Evolutionary conservation across 2,113 vertebrate genomes (phyloP), one percentile per base, ranked within the genome.

Genomic region (Cairina moschata): DNA sequence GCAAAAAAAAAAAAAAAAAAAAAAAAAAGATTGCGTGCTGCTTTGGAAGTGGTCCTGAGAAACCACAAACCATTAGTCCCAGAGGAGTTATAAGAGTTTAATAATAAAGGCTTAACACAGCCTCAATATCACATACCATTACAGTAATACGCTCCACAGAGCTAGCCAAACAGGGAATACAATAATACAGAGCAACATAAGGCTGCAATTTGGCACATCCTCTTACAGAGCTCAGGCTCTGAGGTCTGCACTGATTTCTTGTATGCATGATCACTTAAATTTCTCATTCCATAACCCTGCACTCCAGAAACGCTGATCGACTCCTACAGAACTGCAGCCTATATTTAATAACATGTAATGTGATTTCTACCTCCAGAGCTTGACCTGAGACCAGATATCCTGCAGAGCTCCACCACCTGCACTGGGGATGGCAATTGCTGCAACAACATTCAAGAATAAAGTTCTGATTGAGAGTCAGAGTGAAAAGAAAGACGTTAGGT

Each of bases 21-120:
- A 20, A 29, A 34, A 84, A 36, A 92, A 77, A 80, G 7, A 95
- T 71, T 93, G 71, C 2, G 0, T 88, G 69, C 76, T 96, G 76
- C 86, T 93, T 96, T 96, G 91, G 93, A 97, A 92, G 18, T 59
- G 55, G 67, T 97, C 88, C 96, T 97, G 94, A 96, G 89, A 97
- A 97, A 96, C 94, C 91, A 96, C 89, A 97, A 96, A 94, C 93
- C 48, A n/a, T 84, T 74, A 23, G 52, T 96, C 96, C 88, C 93
- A 81, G n/a, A 71, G 86, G 92, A 85, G 56, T 95, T 95, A 42
- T 93, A 93, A 84, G 79, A 94, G 81, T 96, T 96, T 97, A 96
- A 96, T 97, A 98, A 94, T 94, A 94, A 91, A 93, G 74, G 75
- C 71, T 95, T 94, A 95, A 76, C 76, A 38, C 91, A 95, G 91